Evolutionary conservation across 2,113 vertebrate species (phyloP).

Genomic region (Myrmecobius fasciatus): DNA sequence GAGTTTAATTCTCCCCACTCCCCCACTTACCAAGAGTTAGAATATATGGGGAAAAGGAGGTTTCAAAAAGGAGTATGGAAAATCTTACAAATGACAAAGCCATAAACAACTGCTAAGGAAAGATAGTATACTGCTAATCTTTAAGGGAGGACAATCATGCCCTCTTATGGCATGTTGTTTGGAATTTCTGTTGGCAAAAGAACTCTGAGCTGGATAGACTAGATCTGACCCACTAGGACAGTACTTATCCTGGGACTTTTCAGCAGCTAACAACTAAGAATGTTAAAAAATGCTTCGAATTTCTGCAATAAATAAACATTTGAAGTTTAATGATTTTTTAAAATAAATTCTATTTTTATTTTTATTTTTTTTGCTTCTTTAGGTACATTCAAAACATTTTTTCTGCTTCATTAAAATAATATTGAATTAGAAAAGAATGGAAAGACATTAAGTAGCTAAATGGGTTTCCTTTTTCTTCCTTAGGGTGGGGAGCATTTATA

Average conservation of each 20-base stretch:
- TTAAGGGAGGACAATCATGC: not conserved
- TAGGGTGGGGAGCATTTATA: not conserved
- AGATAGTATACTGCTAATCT: not conserved
- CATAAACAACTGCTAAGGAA: not conserved
- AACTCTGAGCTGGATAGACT: not conserved
- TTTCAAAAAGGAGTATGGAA: not conserved
- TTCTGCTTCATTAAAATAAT: not conserved
- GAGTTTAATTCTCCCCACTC: not conserved
- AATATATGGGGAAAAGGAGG: not conserved
- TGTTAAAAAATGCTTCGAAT: not conserved
- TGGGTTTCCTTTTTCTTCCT: not conserved
- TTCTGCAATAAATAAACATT: not conserved
- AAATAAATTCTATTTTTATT: not conserved
- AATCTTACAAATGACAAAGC: not conserved
- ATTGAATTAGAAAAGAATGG: not conserved
- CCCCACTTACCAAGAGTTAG: not conserved
- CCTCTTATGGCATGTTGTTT: not conserved
- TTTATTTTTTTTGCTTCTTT: not conserved
- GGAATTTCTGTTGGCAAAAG: slow-evolving; percentile 4
- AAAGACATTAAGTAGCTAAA: not conserved
- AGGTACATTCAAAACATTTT: not conserved
- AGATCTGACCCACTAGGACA: not conserved
- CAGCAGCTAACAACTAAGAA: not conserved
- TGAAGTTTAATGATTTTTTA: not conserved
- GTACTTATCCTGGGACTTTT: not conserved